Conservation (phyloP, 2,888 invertebrate genomes). For the Myathropa florea region DNA sequence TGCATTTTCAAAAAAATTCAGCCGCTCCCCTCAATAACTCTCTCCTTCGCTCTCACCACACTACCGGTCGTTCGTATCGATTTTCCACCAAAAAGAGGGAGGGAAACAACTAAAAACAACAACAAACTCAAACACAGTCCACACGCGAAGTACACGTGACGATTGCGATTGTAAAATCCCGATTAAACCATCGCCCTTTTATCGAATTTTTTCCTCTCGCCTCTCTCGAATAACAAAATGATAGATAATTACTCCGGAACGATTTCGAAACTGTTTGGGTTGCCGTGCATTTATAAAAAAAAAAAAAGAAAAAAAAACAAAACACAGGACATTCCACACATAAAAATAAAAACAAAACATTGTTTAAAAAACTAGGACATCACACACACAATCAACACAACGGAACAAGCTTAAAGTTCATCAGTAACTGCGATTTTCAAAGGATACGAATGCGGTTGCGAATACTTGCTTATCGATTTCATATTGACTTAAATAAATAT, state of each 20-base stretch:
- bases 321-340: constrained; percentile 30
- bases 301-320: background rate
- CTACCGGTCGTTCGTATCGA: constrained; percentile 21
- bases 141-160: constrained; percentile 18
- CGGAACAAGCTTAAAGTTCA: constrained; percentile 12
- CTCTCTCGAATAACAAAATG: background rate
- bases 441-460: background rate
- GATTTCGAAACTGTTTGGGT: background rate
- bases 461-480: constrained; percentile 16
- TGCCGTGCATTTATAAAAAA: too few species aligned
- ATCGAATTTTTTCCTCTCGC: background rate
- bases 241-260: background rate
- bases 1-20: background rate
- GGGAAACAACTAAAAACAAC: background rate
- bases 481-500: background rate
- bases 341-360: background rate
- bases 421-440: background rate
- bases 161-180: background rate
- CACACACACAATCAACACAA: constrained; percentile 8
- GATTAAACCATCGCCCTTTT: background rate
- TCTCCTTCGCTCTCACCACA: background rate
- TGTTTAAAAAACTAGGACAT: background rate
- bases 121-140: constrained; percentile 2
- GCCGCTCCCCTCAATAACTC: background rate
- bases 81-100: constrained; percentile 19